Evolutionary conservation across 2,797 vertebrate genomes (phyloP).

Genomic region (Acipenser oxyrinchus): DNA sequence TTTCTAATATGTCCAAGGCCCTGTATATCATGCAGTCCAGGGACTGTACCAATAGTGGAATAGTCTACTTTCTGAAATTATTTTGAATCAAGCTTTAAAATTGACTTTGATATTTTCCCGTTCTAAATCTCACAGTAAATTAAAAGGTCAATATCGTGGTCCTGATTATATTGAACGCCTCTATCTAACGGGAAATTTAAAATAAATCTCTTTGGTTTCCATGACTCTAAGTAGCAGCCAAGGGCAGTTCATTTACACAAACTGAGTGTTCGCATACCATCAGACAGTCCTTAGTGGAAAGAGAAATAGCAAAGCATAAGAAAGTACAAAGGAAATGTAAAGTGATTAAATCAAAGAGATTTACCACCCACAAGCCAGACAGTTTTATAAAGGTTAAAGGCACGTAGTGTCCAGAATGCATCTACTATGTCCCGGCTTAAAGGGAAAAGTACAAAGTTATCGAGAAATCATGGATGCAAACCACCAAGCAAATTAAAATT

Average conservation of each 20-base stretch:
- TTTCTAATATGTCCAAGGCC: too few relatives aligned
- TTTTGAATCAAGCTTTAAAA: too few relatives aligned
- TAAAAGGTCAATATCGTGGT: too few relatives aligned
- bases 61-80: too few relatives aligned
- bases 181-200: slow-evolving; percentile 33
- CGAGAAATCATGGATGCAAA: too few relatives aligned
- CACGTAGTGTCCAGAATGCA: slow-evolving; percentile 22
- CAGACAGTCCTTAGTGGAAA: slow-evolving; percentile 43
- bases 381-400: slow-evolving; percentile 48
- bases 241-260: slow-evolving; percentile 52
- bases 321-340: slow-evolving; percentile 38
- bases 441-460: slow-evolving; percentile 24
- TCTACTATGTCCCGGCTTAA: slow-evolving; percentile 39
- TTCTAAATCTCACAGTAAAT: too few relatives aligned
- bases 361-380: slow-evolving; percentile 54
- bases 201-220: slow-evolving; percentile 53
- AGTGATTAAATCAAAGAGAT: slow-evolving; percentile 46
- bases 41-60: too few relatives aligned
- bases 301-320: slow-evolving; percentile 22
- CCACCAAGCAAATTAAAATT: too few relatives aligned
- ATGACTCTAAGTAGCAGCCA: slow-evolving; percentile 46
- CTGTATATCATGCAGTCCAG: too few relatives aligned
- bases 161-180: background rate
- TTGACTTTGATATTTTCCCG: too few relatives aligned
- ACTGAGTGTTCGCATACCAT: slow-evolving; percentile 43